Conservation (phyloP, 1,140 invertebrate species). For the Cotesia vestalis region DNA sequence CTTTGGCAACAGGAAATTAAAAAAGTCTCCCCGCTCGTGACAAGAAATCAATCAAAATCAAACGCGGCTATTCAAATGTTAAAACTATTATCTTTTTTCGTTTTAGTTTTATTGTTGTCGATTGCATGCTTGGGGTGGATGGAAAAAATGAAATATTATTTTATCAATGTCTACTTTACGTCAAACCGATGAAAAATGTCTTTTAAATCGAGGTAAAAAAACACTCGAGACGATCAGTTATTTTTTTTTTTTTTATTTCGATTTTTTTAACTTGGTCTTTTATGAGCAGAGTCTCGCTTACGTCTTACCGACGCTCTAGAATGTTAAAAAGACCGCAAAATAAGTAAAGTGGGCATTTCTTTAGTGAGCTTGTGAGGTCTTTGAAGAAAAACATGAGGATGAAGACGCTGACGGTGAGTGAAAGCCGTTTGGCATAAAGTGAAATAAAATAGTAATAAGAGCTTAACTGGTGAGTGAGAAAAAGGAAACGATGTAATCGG, state of each 20-base stretch:
- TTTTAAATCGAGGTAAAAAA: conserved; percentile 7
- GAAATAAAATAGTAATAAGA: conserved; percentile 7
- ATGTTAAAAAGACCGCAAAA: not conserved
- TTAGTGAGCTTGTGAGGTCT: not conserved
- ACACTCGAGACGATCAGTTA: not conserved
- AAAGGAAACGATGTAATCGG: not conserved
- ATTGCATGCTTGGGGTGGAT: not conserved
- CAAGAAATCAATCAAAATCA: not conserved
- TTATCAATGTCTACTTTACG: no score
- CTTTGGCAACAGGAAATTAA: conserved; percentile 5
- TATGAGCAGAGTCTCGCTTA: not conserved
- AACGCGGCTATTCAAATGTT: not conserved
- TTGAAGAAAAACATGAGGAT: no score
- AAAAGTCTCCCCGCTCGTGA: not conserved
- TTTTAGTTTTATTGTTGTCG: not conserved
- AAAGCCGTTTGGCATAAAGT: conserved; percentile 8
- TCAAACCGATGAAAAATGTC: conserved; percentile 12
- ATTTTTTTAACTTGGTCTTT: not conserved
- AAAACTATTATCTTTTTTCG: conserved; percentile 1
- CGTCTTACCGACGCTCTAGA: no score
- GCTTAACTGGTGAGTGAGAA: not conserved
- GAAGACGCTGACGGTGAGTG: no score
- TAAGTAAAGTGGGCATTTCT: conserved; percentile 16
- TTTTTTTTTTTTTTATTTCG: conserved; percentile 8
- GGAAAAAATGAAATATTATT: not conserved